Percentiles rank a stretch among this genome's conserved stretches.
These are phyloP conservation scores for Lasioglossum morio DNA, from an alignment of 2,888 invertebrate genomes.

Conservation along the genomic window DNA sequence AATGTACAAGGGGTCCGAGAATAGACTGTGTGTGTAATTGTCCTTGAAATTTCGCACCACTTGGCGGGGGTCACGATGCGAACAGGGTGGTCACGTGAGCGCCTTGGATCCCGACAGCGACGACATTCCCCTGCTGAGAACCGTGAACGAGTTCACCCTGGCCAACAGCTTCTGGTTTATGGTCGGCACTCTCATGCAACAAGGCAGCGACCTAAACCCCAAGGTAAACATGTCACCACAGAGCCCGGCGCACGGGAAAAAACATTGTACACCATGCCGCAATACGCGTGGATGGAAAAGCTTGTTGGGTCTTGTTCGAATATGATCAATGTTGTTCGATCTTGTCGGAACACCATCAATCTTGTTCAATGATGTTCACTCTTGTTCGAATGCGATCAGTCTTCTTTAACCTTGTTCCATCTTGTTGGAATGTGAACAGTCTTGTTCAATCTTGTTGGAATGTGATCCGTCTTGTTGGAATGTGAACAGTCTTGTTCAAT, in stretches of 20 bases:
- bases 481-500: neutral
- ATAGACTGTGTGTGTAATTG: conserved; percentile 77
- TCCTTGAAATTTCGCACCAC: conserved; percentile 81
- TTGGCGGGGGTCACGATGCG: conserved; percentile 76
- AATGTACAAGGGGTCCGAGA: neutral
- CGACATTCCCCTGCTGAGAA: conserved; percentile 81
- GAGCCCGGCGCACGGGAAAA: conserved; percentile 73
- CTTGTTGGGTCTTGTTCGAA: conserved; percentile 27
- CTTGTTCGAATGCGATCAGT: neutral
- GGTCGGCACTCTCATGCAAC: conserved; percentile 97
- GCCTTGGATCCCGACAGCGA: conserved; percentile 82
- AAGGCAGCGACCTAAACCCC: conserved; percentile 96
- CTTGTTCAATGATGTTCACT: neutral
- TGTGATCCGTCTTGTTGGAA: no score
- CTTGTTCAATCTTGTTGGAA: neutral
- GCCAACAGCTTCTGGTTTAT: conserved; percentile 98
- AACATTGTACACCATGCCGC: neutral
- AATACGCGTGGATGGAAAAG: neutral
- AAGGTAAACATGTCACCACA: conserved; percentile 88
- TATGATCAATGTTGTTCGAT: neutral
- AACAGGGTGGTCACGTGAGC: conserved; percentile 83
- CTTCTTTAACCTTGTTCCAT: neutral
- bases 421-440: neutral
- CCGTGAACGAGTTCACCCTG: conserved; percentile 93
- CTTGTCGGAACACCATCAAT: neutral